Base-by-base conservation (phyloP, 2,888 invertebrate genomes). In the Poecilus cupreus region DNA sequence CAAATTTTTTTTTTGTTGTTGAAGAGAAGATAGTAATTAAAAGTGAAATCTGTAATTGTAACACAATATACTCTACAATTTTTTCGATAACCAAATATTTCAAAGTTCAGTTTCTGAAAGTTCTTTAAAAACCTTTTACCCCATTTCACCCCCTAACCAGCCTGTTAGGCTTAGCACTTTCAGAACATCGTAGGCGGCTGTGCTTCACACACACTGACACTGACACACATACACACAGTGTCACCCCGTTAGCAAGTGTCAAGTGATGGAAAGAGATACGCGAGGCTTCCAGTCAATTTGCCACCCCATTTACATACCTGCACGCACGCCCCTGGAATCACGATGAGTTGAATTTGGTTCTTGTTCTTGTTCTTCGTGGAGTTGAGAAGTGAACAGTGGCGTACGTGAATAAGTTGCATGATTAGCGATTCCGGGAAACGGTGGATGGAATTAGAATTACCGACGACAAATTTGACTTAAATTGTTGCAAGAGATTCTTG, bases 231-330 rank as follows among this genome's bases (percentile, higher is more conserved):
- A 8, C 11, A 11, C n/a, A 43, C 43, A 43, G 11, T 1, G 43
- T 43, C n/a, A 43, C 43, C 10, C n/a, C n/a, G 43, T 43, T 13
- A 43, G 43, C 43, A 13, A 11, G 26, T 57, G 57, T 57, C 57
- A 57, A 6, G 22, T 26, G 57, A 57, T 57, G 57, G 22, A 54
- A 54, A 54, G 43, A 54, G 54, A 54, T 20, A 18, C 54, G 43
- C 5, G 13, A 26, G 24, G 8, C 26, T 57, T 57, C 57, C 57
- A 57, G 57, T 22, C 57, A 57, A 57, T 57, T 57, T 57, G 57
- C 57, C 57, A 57, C 24, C 57, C 57, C 57, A 57, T 57, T 22
- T 57, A 24, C 57, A 57, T 57, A 57, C 57, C 57, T 57, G 57
- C 57, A 57, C 22, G 57, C 24, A 57, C 57, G 57, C 24, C 57